Evolutionary conservation across 2,888 invertebrate genomes (phyloP).

Genomic region (Ochropleura plecta): DNA sequence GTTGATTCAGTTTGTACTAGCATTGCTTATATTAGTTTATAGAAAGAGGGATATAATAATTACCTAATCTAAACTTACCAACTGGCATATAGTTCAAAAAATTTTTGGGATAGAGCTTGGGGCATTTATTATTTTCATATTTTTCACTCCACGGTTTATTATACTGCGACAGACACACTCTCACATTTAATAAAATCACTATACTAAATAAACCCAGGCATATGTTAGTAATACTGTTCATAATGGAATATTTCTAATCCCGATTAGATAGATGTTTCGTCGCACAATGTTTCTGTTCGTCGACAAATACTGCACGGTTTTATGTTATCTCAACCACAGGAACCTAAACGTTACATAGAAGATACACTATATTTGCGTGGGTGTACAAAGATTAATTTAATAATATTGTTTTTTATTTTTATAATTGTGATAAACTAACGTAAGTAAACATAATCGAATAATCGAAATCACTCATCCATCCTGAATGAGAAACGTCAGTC

Average conservation of each 20-base stretch:
- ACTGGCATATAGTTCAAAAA: conserved; percentile 90
- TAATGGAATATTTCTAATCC: conserved; percentile 55
- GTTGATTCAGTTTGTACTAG: neutral
- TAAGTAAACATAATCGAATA: conserved; percentile 45
- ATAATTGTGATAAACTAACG: conserved; percentile 29
- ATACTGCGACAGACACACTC: conserved; percentile 79
- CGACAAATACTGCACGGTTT: conserved; percentile 45
- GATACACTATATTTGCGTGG: conserved; percentile 75
- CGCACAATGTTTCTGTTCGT: conserved; percentile 43
- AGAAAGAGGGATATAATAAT: neutral
- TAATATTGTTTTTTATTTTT: conserved; percentile 32
- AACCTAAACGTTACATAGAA: conserved; percentile 69
- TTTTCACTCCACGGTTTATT: conserved; percentile 87
- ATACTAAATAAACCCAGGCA: conserved; percentile 72
- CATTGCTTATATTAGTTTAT: neutral
- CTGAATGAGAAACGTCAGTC: conserved; percentile 41
- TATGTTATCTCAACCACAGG: conserved; percentile 69
- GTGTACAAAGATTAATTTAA: conserved; percentile 68
- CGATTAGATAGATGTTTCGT: conserved; percentile 35
- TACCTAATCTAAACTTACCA: conserved; percentile 80
- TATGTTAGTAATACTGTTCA: conserved; percentile 65
- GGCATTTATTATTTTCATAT: conserved; percentile 89
- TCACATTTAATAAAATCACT: conserved; percentile 75
- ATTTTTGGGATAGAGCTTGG: conserved; percentile 89
- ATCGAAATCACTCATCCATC: conserved; percentile 43